Conservation (phyloP, 2,113 vertebrate species). For the Pseudolaguvia tuberculata region DNA sequence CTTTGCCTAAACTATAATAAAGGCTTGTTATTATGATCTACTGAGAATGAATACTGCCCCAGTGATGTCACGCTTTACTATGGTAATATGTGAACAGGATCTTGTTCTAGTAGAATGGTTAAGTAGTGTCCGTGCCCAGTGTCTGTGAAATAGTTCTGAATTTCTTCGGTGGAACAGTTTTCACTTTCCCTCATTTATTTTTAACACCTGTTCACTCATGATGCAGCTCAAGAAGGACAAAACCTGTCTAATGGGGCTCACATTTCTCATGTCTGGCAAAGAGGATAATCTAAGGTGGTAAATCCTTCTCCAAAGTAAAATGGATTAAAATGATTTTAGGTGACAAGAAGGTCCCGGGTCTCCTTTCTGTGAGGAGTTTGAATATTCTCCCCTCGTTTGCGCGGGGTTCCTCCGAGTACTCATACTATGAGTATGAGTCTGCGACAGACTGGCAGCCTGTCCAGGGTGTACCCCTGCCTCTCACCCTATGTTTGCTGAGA, state of each 20-base stretch:
- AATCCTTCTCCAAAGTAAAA: too few relatives aligned
- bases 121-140: not conserved
- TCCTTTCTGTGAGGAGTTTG: too few relatives aligned
- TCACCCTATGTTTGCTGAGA: too few relatives aligned
- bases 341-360: too few relatives aligned
- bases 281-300: not conserved
- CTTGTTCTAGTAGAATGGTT: not conserved
- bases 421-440: too few relatives aligned
- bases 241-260: not conserved
- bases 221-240: not conserved
- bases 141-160: not conserved
- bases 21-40: not conserved
- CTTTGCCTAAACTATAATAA: not conserved
- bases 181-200: not conserved
- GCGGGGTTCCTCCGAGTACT: too few relatives aligned
- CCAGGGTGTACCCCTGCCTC: too few relatives aligned
- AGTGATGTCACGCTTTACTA: not conserved
- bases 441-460: too few relatives aligned
- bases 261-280: not conserved
- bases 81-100: not conserved
- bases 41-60: not conserved
- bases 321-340: too few relatives aligned
- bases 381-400: too few relatives aligned
- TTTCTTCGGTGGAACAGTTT: not conserved
- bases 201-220: slow-evolving; percentile 6